These are phyloP conservation scores for Palythoa grandiflora DNA, from an alignment of 92 coral and sea anemone species.

Conservation along the genomic window DNA sequence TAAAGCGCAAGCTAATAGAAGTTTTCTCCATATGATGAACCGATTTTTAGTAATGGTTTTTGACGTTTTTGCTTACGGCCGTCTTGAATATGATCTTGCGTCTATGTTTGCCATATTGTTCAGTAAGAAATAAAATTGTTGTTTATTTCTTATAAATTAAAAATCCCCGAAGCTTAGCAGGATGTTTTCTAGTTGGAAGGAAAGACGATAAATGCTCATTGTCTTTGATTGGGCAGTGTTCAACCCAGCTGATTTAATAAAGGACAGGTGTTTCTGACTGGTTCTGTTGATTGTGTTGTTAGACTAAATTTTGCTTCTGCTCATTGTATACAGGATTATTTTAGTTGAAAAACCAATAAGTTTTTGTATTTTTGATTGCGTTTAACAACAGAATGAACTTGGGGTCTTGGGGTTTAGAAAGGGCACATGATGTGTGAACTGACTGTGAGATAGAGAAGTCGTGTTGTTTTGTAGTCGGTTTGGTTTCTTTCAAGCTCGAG, in stretches of 20 bases:
- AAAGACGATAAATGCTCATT: not conserved
- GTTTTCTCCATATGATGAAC: not conserved
- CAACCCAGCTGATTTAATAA: constrained; percentile 17
- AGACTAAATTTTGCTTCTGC: constrained; percentile 21
- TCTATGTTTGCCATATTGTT: not conserved
- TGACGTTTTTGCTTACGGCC: too few species aligned
- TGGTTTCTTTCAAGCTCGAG: not conserved
- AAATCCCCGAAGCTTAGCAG: not conserved
- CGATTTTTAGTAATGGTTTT: too few species aligned
- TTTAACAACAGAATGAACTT: constrained; percentile 15
- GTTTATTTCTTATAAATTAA: not conserved
- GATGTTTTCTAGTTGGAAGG: not conserved
- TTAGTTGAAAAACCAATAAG: constrained; percentile 21
- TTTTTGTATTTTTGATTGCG: not conserved
- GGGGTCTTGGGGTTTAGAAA: constrained; percentile 2
- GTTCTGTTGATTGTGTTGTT: not conserved
- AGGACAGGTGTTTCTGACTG: constrained; percentile 23
- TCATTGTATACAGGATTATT: constrained; percentile 18
- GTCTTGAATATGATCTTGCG: too few species aligned
- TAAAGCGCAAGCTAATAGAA: not conserved
- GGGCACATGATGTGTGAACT: not conserved
- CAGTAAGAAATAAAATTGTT: not conserved
- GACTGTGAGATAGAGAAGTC: constrained; percentile 6
- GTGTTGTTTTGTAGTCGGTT: constrained; percentile 20
- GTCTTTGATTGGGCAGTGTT: constrained; percentile 20